Base-by-base conservation (phyloP, 2,888 invertebrate species). In the Conistra vaccinii region DNA sequence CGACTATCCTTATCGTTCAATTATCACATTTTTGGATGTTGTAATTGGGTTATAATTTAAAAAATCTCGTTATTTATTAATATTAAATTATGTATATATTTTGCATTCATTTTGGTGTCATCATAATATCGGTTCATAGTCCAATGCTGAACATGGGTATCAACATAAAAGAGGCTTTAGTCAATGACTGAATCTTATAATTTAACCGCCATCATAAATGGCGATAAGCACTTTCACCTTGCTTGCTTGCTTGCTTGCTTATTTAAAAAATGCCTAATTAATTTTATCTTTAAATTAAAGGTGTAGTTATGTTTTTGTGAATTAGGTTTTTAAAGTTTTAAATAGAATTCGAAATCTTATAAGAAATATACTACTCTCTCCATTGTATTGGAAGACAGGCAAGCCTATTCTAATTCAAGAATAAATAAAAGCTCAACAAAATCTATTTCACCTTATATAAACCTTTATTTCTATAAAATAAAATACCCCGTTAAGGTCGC, bases 391-490 rank as follows among this genome's bases (percentile, higher is more conserved):
- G 78, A 80, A 73, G 20, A 35, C 48, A 0, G 7, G 10, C 0
- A 35, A 48, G 10, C 0, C 6, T 17, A 23, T 66, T 80, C 61
- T 45, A 45, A 62, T 51, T 68, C 39, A 53, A 53, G 14, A 71
- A 65, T 29, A 29, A 45, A 1, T 53, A 14, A 0, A 29, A 35
- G 12, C 9, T 26, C 0, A 32, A 26, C 5, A n/a, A 29, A 77
- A 57, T 63, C 57, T 58, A 29, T 51, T 79, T 72, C 7, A 51
- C 29, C 55, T 35, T 42, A 2, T 26, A 57, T 35, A 45, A 72
- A 72, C 32, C 57, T 57, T 42, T 51, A 71, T 63, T 62, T 65
- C 63, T 12, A 65, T 39, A 69, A 17, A 75, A 83, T 80, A 58
- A 72, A 74, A 62, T 32, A 29, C 26, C 39, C 66, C 6, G 69